Percentiles rank a stretch among this genome's conserved stretches.
Conservation (phyloP, 2,113 vertebrate species). For the Apodemus sylvaticus region DNA sequence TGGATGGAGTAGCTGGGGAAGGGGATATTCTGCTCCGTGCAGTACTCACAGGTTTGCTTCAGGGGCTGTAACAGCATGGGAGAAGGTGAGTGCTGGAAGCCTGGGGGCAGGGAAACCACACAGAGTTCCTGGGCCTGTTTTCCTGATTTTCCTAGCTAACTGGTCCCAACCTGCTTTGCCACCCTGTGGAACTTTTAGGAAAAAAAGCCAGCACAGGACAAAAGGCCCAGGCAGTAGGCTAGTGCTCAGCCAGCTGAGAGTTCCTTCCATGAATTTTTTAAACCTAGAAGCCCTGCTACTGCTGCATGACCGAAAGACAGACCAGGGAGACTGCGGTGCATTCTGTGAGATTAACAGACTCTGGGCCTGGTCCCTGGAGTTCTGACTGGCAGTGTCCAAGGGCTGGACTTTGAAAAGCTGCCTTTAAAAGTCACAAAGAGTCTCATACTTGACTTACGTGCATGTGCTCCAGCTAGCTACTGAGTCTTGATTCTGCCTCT, state of each 20-base stretch:
- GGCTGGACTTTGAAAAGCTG: not conserved
- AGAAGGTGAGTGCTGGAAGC: not conserved
- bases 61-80: slow-evolving; percentile 80
- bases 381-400: not conserved
- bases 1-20: slow-evolving; percentile 83
- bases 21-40: slow-evolving; percentile 82
- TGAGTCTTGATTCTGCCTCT: not conserved
- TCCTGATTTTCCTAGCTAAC: not conserved
- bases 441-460: not conserved
- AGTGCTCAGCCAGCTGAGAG: not conserved
- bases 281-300: not conserved
- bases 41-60: slow-evolving; percentile 87
- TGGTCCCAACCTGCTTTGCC: not conserved
- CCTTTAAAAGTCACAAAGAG: slow-evolving; percentile 13
- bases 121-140: not conserved
- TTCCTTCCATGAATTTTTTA: not conserved
- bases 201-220: not conserved
- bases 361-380: not conserved
- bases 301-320: not conserved
- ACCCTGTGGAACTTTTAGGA: slow-evolving; percentile 20
- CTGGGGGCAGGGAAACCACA: not conserved
- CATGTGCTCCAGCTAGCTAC: not conserved
- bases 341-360: not conserved
- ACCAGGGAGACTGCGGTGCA: not conserved
- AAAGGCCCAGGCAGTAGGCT: not conserved